phyloP scores from a whole-genome alignment of 2,888 invertebrate species.

The Anaspis maculata region DNA sequence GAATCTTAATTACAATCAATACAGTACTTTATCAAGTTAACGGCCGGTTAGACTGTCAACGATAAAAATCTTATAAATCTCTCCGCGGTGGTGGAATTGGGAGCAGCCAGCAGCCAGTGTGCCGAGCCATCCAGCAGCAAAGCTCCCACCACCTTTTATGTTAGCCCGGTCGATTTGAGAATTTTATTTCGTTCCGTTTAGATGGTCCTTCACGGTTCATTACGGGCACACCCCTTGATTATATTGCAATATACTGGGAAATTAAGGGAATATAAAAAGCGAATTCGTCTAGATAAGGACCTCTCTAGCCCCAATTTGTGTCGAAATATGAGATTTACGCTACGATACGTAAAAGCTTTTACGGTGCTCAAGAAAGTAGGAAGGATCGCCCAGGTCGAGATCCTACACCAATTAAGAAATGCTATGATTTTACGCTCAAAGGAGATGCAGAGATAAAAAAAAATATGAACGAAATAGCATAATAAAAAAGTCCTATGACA shows the following conservation, averaged over 20 bases:
- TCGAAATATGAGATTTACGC: constrained; percentile 5
- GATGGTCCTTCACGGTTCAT: constrained; percentile 7
- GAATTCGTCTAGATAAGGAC: constrained; percentile 10
- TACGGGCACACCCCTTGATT: constrained; percentile 11
- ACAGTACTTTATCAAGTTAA: constrained; percentile 29
- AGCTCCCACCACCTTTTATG: too few relatives aligned
- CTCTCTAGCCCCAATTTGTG: constrained; percentile 4
- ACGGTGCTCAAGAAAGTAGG: too few relatives aligned
- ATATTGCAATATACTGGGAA: constrained; percentile 12
- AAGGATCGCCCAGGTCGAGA: too few relatives aligned
- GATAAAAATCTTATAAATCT: constrained; percentile 30
- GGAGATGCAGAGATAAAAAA: too few relatives aligned
- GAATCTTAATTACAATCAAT: constrained; percentile 30
- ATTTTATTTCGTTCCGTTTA: constrained; percentile 5
- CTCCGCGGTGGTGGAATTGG: too few relatives aligned
- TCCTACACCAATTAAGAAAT: too few relatives aligned
- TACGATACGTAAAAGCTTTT: neutral
- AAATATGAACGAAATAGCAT: too few relatives aligned
- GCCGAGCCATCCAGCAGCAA: too few relatives aligned
- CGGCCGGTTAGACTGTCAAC: constrained; percentile 28
- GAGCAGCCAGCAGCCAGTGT: too few relatives aligned
- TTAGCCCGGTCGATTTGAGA: too few relatives aligned
- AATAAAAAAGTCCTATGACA: too few relatives aligned
- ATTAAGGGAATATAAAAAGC: constrained; percentile 14
- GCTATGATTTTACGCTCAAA: too few relatives aligned